These are phyloP conservation scores for Palaemon carinicauda DNA, from an alignment of 1,140 invertebrate genomes.

Conservation along the genomic window DNA sequence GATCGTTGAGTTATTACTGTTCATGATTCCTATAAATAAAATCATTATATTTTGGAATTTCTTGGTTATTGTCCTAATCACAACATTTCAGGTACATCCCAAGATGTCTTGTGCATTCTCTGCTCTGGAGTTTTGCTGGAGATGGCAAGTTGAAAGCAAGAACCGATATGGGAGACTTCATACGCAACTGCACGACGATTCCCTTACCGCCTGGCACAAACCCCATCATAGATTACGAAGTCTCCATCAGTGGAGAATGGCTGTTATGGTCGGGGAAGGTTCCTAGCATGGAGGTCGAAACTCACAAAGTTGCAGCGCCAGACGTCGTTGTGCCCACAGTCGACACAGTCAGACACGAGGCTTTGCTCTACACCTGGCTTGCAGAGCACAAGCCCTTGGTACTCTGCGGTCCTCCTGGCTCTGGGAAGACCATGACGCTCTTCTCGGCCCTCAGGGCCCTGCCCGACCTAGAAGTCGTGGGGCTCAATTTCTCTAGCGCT, in stretches of 20 bases:
- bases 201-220: conserved; percentile 81
- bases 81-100: conserved; percentile 79
- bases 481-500: conserved; percentile 98
- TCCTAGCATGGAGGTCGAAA: conserved; percentile 98
- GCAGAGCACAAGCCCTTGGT: conserved; percentile 99
- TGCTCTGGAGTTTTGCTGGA: conserved; percentile 98
- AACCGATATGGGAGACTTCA: conserved; percentile 94
- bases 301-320: conserved; percentile 97
- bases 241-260: conserved; percentile 90
- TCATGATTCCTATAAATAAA: background rate
- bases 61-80: background rate
- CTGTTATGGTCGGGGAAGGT: conserved; percentile 96
- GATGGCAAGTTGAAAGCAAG: conserved; percentile 95
- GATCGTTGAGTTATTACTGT: too few relatives aligned
- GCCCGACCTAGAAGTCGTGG: conserved; percentile 98
- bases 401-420: conserved; percentile 97
- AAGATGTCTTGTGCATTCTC: conserved; percentile 89
- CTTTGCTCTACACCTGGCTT: conserved; percentile 96
- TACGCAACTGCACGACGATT: conserved; percentile 93
- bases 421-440: conserved; percentile 99
- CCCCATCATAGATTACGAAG: conserved; percentile 97
- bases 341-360: conserved; percentile 98
- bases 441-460: conserved; percentile 95
- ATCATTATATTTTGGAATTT: background rate
- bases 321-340: conserved; percentile 98